Base-by-base conservation (phyloP, 2,888 invertebrate species). In the Papilio elwesi region DNA sequence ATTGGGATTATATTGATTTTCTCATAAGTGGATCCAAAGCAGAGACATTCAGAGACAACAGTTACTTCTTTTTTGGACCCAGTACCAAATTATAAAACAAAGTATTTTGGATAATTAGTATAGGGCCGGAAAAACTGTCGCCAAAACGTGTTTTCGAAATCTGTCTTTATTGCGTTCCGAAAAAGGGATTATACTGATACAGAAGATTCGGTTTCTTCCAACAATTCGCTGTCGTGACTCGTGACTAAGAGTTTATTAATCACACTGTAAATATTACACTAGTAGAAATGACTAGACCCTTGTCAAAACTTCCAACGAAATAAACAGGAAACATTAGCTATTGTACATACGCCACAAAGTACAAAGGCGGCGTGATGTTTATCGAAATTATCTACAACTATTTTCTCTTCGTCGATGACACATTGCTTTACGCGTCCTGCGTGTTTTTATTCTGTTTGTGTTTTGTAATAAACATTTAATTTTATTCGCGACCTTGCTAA, bases 381-480 rank as follows among this genome's bases (percentile, higher is more conserved):
- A 53, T 53, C 66, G 26, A 48, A 48, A 48, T 63, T 47, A 48
- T 48, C 59, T 15, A 38, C 59, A n/a, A 38, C 36, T 69, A 36
- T 62, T 62, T 62, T 38, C 62, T 16, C 53, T 47, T 49, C 26
- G 13, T 62, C 52, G 11, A 67, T 71, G 59, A 59, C 36, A 71
- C 52, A 62, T 62, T 71, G 51, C 52, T 67, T 67, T 71, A 67
- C 59, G 59, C 16, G 13, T 67, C 10, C 8, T 67, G 43, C 62
- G 59, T 62, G 26, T 53, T 26, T 26, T 26, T 26, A 26, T 26
- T 4, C 4, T 2, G 26, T 26, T 26, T 26, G 26, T 47, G 16
- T 15, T 38, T 15, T 53, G n/a, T 55, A 70, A 53, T 65, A 70
- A 49, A 49, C 57, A 57, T 71, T 52, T 13, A 57, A 9, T 57